Evolutionary conservation across 2,888 invertebrate species (phyloP).

Genomic region (Drosophila melanocephala): DNA sequence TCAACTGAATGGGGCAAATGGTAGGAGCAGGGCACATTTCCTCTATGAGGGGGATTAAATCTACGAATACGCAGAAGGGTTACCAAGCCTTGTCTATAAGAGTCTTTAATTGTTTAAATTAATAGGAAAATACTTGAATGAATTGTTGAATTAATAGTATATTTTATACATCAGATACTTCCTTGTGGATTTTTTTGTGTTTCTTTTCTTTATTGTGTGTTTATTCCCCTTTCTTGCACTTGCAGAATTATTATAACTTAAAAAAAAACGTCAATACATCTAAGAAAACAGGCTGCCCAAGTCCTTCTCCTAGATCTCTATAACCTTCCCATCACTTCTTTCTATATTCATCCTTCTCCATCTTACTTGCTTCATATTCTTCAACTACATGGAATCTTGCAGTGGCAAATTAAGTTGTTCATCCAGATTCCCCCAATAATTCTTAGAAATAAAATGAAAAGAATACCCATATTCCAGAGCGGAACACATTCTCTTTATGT

Average conservation of each 20-base stretch:
- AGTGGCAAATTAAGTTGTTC: background rate
- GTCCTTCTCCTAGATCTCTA: background rate
- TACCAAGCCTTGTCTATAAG: background rate
- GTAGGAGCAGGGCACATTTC: background rate
- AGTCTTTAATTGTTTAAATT: background rate
- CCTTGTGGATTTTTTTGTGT: background rate
- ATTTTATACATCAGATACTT: background rate
- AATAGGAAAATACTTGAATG: background rate
- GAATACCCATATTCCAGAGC: background rate
- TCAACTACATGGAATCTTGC: background rate
- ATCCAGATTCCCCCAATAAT: too few species aligned
- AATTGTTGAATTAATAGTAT: background rate
- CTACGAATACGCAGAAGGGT: constrained; percentile 8
- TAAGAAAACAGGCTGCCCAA: background rate
- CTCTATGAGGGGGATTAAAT: background rate
- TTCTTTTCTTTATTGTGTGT: background rate
- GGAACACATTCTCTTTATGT: background rate
- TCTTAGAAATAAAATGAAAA: background rate
- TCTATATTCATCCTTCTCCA: background rate
- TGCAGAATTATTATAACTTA: background rate
- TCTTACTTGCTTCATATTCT: background rate
- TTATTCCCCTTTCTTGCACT: background rate
- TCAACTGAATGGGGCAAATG: constrained; percentile 21
- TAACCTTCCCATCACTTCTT: background rate
- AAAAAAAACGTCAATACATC: rapidly evolving